These are phyloP conservation scores for Pangasius krempfi DNA, from an alignment of 2,797 vertebrate genomes.

Conservation along the genomic window DNA sequence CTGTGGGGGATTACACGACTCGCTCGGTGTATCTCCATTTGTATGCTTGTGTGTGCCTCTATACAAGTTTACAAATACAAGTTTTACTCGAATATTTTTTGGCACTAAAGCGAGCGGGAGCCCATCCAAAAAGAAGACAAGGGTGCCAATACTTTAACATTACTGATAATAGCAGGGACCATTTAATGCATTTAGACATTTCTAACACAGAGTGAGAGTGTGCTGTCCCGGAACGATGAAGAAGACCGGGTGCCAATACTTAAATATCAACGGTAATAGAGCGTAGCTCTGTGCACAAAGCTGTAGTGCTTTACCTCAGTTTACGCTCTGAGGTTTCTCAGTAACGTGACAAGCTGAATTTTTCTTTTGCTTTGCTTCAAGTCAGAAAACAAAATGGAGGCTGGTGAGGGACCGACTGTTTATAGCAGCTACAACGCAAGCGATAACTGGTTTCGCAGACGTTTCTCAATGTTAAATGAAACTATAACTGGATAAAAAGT, in stretches of 20 bases:
- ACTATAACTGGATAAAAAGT: not conserved
- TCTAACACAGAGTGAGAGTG: not conserved
- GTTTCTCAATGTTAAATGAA: not conserved
- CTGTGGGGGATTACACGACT: constrained; percentile 43
- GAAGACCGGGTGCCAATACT: not conserved
- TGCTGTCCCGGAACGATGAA: not conserved
- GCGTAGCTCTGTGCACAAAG: not conserved
- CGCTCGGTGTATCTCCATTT: constrained; percentile 22
- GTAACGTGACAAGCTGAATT: too few species aligned
- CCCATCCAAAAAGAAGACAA: not conserved
- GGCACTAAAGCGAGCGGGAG: not conserved
- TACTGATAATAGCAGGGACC: not conserved
- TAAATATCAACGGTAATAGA: not conserved
- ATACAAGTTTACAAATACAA: not conserved
- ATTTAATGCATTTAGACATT: not conserved
- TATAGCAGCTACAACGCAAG: not conserved
- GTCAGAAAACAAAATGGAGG: not conserved
- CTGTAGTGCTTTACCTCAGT: too few species aligned
- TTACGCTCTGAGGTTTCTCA: too few species aligned
- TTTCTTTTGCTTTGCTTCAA: not conserved
- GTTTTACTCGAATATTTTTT: not conserved
- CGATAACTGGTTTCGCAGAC: not conserved
- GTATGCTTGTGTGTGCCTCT: not conserved
- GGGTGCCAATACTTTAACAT: not conserved
- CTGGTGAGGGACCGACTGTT: not conserved